Evolutionary conservation across 2,888 invertebrate genomes (phyloP), one percentile per base, ranked within the genome.

Genomic region (Salticus scenicus): DNA sequence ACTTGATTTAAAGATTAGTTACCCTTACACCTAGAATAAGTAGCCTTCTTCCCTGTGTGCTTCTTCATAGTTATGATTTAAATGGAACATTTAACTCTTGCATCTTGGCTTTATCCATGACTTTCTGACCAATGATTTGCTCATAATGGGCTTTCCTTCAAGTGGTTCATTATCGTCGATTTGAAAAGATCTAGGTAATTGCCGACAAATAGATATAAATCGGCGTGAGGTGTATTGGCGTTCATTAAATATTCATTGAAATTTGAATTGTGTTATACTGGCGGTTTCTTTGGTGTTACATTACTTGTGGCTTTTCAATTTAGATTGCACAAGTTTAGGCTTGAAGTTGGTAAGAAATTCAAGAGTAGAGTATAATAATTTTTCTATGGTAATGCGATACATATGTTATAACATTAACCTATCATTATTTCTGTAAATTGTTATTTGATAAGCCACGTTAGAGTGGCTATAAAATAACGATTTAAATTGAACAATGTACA

Each of bases 41-140:
- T n/a, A n/a, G 31, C 47, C 33, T 31, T n/a, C 30, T 31, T 14
- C 31, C 47, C 31, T 70, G 17, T n/a, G 4, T 30, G n/a, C 24
- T 28, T 28, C 69, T 42, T 70, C 69, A 51, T 74, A 69, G 57
- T 71, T 77, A 84, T 84, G 73, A 67, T 84, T 78, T 77, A 77
- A 74, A 81, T 81, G 51, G 64, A 57, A n/a, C 63, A 28, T 80
- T 73, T 67, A 80, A 30, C 66, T 28, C 28, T 41, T n/a, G 41
- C 12, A 74, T 69, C 63, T 33, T 63, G 74, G 72, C 30, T 66
- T n/a, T 42, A 5, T 24, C 72, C 72, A 42, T 42, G 79, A 66
- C 37, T 47, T 24, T 79, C 72, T 47, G 71, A 72, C 72, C 64
- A 79, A 1, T 51, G 24, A 24, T 4, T 41, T 24, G n/a, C 37